Conservation (phyloP, 37 sponge, comb jelly and placozoan species). For the Hormiphora californensis region DNA sequence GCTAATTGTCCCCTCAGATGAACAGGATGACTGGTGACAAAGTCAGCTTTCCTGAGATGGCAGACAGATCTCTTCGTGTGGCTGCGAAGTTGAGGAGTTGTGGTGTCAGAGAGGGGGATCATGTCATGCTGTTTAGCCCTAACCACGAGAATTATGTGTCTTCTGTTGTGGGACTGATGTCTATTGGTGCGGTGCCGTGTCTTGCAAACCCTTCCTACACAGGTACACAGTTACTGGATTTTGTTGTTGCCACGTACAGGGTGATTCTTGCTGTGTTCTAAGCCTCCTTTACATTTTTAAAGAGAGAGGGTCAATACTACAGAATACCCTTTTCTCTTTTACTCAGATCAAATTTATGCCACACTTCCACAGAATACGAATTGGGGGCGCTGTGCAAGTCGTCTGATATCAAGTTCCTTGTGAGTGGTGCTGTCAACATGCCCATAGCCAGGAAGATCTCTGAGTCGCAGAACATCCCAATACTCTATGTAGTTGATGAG, state of each 20-base stretch:
- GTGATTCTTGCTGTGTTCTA: too few species aligned
- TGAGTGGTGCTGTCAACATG: background rate
- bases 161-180: background rate
- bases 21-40: background rate
- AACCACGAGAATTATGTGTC: background rate
- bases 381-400: background rate
- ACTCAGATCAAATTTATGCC: too few species aligned
- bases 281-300: too few species aligned
- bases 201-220: constrained; percentile 7
- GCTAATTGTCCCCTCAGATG: too few species aligned
- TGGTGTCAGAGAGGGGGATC: background rate
- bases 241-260: too few species aligned
- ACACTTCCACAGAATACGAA: background rate
- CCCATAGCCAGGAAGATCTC: background rate
- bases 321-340: too few species aligned
- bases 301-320: too few species aligned
- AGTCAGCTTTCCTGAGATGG: background rate
- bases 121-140: constrained; percentile 6
- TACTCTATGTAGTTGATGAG: background rate
- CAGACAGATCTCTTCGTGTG: background rate
- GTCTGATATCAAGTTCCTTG: background rate
- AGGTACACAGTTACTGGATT: background rate
- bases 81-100: background rate
- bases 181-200: background rate
- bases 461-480: background rate